Evolutionary conservation across 2,113 vertebrate species (phyloP).

Genomic region (Shinisaurus crocodilurus): DNA sequence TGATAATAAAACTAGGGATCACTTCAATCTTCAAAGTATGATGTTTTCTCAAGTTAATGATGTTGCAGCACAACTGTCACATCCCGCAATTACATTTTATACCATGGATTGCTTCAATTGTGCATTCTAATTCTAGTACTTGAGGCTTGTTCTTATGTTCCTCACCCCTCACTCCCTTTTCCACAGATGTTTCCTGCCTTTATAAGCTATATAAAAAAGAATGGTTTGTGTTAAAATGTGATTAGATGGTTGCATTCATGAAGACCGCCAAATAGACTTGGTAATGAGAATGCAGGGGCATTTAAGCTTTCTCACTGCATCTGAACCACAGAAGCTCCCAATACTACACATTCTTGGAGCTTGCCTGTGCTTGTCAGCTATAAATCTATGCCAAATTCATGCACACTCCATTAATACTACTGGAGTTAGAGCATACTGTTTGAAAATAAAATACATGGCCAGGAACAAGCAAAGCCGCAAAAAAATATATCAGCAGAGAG

Average conservation of each 20-base stretch:
- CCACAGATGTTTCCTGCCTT: conserved; percentile 35
- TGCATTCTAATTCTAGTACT: conserved; percentile 23
- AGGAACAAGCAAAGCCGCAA: not conserved
- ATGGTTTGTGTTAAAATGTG: conserved; percentile 23
- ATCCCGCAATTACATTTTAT: conserved; percentile 53
- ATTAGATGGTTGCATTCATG: conserved; percentile 13
- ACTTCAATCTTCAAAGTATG: conserved; percentile 49
- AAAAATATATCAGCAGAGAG: conserved; percentile 42
- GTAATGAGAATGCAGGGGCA: not conserved
- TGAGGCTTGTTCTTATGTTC: conserved; percentile 27
- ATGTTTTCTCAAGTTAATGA: conserved; percentile 29
- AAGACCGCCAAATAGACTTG: not conserved
- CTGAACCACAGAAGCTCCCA: not conserved
- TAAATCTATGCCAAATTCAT: not conserved
- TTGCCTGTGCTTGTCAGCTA: not conserved
- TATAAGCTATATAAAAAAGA: conserved; percentile 6
- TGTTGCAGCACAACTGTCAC: conserved; percentile 51
- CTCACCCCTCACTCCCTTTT: conserved; percentile 26
- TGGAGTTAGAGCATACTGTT: conserved; percentile 11
- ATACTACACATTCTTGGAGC: conserved; percentile 14
- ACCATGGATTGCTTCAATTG: conserved; percentile 2
- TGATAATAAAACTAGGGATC: conserved; percentile 20
- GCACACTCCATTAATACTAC: conserved; percentile 12
- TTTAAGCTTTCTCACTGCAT: conserved; percentile 14
- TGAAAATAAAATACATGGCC: not conserved